Base-by-base conservation (phyloP, 2,113 vertebrate species). In the Morone chrysops region DNA sequence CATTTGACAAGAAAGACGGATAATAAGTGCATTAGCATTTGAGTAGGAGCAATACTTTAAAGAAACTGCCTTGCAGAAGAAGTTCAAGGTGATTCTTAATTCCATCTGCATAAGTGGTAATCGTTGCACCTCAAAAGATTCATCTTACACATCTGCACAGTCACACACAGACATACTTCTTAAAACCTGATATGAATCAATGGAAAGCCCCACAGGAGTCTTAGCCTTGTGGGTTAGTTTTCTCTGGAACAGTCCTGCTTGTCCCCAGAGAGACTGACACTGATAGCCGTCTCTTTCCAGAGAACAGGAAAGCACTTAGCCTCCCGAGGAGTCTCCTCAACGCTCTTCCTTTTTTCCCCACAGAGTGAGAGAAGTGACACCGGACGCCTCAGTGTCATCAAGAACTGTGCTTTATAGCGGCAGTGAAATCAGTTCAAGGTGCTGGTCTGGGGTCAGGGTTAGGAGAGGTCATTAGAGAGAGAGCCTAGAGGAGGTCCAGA, bases 251-350 rank as follows among this genome's bases (percentile, higher is more conserved):
- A 18, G 70, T 67, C 70, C 50, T 14, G 54, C 50, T 22, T 0
- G 10, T 82, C 87, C 78, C 74, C 75, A 53, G 71, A 81, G 80
- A 72, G 18, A 14, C 53, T 17, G 62, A 80, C 63, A 77, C 75
- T 67, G 71, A 82, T 84, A 25, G 63, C 68, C 56, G 76, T 48
- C 73, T 87, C 61, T 81, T 72, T 82, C 84, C 68, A 80, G 70
- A 60, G 59, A 61, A 82, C 72, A 57, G 67, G 70, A 85, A 87
- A 86, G 83, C 82, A 89, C 89, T 91, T 86, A 82, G 85, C 82
- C 65, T 80, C 71, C 62, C 0, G 31, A 78, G 60, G 77, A 83
- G 74, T 66, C 25, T 66, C 9, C 69, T 66, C 53, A 63, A 3
- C 31, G 53, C 31, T 10, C 45, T 20, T 61, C 11, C 73, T 80